A percentile compares a stretch with the other conserved stretches of the same genome.
Conservation (phyloP, 2,113 vertebrate genomes). For the Halichoerus grypus region DNA sequence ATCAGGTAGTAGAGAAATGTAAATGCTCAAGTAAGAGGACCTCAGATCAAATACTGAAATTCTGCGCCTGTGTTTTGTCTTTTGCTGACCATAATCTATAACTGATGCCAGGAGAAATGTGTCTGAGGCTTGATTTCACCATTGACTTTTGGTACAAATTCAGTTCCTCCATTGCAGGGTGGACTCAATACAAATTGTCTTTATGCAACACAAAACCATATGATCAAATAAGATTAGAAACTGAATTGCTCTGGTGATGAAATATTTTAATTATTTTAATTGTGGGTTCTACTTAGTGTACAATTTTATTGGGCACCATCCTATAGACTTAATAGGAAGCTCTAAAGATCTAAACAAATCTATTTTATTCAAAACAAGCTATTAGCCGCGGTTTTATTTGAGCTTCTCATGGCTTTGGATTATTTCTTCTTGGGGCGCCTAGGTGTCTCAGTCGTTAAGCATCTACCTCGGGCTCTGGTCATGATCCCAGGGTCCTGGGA, state of each 20-base stretch:
- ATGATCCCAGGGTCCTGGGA: too few species aligned
- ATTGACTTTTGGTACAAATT: neutral
- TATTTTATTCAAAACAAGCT: neutral
- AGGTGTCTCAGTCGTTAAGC: too few species aligned
- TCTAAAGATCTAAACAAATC: neutral
- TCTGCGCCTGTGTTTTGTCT: neutral
- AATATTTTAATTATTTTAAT: neutral
- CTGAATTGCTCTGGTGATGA: neutral
- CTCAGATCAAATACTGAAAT: neutral
- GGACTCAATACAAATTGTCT: neutral
- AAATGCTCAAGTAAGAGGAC: neutral
- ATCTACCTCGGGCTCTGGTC: too few species aligned
- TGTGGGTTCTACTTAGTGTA: neutral
- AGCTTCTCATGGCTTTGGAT: neutral
- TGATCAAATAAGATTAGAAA: neutral
- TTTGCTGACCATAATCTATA: too few species aligned
- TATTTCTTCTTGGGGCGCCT: neutral
- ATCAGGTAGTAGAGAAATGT: neutral
- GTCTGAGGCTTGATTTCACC: neutral
- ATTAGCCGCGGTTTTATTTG: neutral
- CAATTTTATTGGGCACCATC: neutral
- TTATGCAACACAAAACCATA: neutral
- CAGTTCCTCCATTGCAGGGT: neutral
- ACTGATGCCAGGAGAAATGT: accelerated
- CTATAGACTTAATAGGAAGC: neutral